Conservation (phyloP, 2,797 vertebrate genomes). For the Molossus molossus region DNA sequence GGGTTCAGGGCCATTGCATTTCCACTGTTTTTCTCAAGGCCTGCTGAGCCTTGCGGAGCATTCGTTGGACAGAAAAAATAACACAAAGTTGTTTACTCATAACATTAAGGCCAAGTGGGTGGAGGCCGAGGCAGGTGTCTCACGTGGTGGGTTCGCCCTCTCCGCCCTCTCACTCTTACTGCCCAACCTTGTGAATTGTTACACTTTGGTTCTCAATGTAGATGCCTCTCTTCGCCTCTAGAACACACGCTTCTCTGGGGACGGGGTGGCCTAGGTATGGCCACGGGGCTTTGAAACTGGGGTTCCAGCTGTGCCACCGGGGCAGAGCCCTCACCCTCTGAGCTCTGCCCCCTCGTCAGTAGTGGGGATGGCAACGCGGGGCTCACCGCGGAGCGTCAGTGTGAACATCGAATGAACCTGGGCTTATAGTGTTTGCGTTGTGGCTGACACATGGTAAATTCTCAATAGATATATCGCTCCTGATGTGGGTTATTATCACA, state of each 20-base stretch:
- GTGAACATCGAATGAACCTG: background rate
- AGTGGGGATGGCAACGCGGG: background rate
- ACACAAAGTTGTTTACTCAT: background rate
- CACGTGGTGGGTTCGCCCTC: background rate
- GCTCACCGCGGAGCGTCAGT: background rate
- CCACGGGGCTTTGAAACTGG: background rate
- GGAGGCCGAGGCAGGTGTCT: background rate
- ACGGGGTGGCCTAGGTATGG: no score
- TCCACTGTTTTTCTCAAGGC: constrained; percentile 30
- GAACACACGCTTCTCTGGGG: background rate
- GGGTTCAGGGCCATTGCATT: constrained; percentile 56
- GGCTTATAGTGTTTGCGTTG: background rate
- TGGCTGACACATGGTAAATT: no score
- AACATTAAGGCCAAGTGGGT: background rate
- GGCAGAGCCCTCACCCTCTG: background rate
- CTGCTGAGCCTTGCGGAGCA: background rate
- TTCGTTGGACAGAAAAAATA: background rate
- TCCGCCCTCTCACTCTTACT: background rate
- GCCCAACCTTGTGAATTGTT: background rate
- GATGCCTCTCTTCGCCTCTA: background rate
- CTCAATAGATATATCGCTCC: background rate
- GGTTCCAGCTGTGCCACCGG: background rate
- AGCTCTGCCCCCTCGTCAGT: background rate
- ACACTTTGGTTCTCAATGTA: background rate
- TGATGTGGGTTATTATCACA: background rate